These are phyloP conservation scores for Acronicta aceris DNA, from an alignment of 2,888 invertebrate species.

Conservation along the genomic window DNA sequence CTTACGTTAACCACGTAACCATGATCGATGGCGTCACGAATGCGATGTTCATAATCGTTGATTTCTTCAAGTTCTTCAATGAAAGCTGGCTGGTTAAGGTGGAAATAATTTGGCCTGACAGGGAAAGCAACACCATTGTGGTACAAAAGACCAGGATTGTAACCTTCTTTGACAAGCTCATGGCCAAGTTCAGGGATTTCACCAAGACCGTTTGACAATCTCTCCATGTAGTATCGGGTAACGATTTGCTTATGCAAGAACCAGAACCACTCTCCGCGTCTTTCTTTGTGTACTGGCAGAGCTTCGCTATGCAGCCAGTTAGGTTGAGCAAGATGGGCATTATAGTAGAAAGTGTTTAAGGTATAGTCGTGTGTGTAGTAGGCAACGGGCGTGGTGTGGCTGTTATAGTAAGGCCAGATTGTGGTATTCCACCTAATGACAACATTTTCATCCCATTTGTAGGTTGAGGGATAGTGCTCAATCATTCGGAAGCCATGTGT, in stretches of 20 bases:
- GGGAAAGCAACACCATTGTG: slow-evolving; percentile 92
- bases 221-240: slow-evolving; percentile 93
- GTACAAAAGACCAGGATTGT: slow-evolving; percentile 90
- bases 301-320: slow-evolving; percentile 90
- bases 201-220: slow-evolving; percentile 92
- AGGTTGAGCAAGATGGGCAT: slow-evolving; percentile 90
- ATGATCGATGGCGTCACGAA: slow-evolving; percentile 89
- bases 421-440: slow-evolving; percentile 91
- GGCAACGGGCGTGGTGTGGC: slow-evolving; percentile 88
- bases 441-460: slow-evolving; percentile 81
- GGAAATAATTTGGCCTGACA: slow-evolving; percentile 88
- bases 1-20: slow-evolving; percentile 85
- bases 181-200: slow-evolving; percentile 90
- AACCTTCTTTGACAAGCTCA: slow-evolving; percentile 89
- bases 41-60: slow-evolving; percentile 87
- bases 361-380: slow-evolving; percentile 94
- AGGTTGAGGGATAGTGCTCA: slow-evolving; percentile 72
- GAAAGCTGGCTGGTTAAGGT: slow-evolving; percentile 82
- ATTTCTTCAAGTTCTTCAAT: slow-evolving; percentile 81
- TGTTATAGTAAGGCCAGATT: slow-evolving; percentile 86
- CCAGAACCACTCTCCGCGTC: slow-evolving; percentile 91
- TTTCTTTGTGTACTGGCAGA: slow-evolving; percentile 86
- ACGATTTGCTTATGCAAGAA: slow-evolving; percentile 90
- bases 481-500: slow-evolving; percentile 73
- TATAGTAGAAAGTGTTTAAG: slow-evolving; percentile 91